phyloP scores from a whole-genome alignment of 2,113 vertebrate species.

The Pelecanoides urinatrix region DNA sequence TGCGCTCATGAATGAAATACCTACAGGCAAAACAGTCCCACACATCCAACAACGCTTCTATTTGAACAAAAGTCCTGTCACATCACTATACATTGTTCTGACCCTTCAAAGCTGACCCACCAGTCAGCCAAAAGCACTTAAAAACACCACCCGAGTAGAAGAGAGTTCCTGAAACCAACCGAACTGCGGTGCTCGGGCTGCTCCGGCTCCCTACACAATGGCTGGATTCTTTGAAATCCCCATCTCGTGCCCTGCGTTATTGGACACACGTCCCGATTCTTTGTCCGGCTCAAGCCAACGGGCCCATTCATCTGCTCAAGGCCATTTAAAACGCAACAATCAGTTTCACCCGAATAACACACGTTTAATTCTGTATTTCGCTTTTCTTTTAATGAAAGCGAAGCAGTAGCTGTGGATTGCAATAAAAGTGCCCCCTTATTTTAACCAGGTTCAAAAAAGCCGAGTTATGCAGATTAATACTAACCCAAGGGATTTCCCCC shows the following conservation, averaged over 20 bases:
- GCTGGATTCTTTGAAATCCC: conserved; percentile 19
- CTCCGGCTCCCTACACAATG: background rate
- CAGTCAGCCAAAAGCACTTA: conserved; percentile 26
- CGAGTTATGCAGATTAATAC: background rate
- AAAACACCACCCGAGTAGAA: background rate
- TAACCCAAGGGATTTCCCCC: background rate
- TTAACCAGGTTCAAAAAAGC: background rate
- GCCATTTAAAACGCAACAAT: background rate
- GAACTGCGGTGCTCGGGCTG: background rate
- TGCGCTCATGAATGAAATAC: conserved; percentile 24
- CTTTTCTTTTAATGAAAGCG: background rate
- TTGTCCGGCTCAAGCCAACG: conserved; percentile 10
- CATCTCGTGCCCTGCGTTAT: background rate
- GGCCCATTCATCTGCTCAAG: background rate
- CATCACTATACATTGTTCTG: background rate
- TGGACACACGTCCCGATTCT: background rate
- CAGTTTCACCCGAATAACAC: background rate
- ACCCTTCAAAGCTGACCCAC: background rate
- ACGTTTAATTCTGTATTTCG: background rate
- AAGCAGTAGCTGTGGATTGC: background rate
- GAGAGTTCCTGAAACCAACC: conserved; percentile 17
- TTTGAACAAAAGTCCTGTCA: background rate
- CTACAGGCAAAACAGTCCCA: background rate
- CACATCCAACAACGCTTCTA: background rate
- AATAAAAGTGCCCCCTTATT: background rate